Evolutionary conservation across 2,888 invertebrate species (phyloP), one percentile per base, ranked within the genome.

Genomic region (Agonopterix arenella): DNA sequence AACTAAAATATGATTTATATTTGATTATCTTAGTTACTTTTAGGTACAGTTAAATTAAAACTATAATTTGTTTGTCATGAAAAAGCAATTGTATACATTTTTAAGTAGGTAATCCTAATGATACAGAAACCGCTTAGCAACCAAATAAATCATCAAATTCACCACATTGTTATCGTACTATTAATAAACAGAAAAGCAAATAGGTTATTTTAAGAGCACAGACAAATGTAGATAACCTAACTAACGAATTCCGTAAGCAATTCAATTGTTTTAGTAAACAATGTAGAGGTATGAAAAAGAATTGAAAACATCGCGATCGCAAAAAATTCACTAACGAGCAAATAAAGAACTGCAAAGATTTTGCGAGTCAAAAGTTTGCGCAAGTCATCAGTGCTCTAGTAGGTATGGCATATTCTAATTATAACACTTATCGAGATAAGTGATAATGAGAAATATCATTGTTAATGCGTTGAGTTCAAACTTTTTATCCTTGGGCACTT

Each of bases 361-460:
- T 28, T 5, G 28, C 28, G 28, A 5, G 28, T 28, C 7, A 64
- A 50, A 54, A 72, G 66, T 78, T 73, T 73, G 61, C 50, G 57
- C 56, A 66, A 68, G 40, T 53, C 55, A 68, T 80, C 63, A 69
- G 61, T 55, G 50, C 43, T 52, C 55, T 52, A 46, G 52, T 13
- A 13, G 13, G 53, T 71, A 66, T 71, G 64, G 70, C 64, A 70
- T 67, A 66, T 71, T 74, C 63, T 70, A 69, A 83, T 77, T 75
- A 77, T 63, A 53, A 48, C 62, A 62, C 70, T 76, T 76, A 79
- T n/a, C 0, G 40, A 49, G 41, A 37, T 11, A 1, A 28, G 28
- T 28, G 28, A 28, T 28, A 28, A 28, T 28, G 28, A 28, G 28
- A 28, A 28, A 28, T 28, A 28, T 28, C 28, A 28, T 5, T 28